phyloP scores from a whole-genome alignment of 2,113 vertebrate species.

The Peucedramus taeniatus region DNA sequence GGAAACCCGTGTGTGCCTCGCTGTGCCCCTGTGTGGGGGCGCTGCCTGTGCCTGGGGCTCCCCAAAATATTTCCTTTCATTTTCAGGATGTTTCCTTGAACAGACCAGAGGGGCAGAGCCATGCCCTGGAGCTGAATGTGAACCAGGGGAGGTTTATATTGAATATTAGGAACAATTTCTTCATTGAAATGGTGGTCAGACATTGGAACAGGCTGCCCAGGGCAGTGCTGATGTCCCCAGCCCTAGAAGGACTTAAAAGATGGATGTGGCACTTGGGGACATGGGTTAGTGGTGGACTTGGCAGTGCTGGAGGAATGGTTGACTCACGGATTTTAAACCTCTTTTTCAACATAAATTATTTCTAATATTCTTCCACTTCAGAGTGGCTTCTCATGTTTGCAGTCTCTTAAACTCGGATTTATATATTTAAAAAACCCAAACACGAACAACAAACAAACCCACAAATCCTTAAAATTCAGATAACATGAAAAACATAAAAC shows the following conservation, averaged over 20 bases:
- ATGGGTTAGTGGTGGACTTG: neutral
- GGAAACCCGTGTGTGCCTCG: fast-evolving
- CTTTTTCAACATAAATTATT: neutral
- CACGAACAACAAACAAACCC: neutral
- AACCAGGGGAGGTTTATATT: neutral
- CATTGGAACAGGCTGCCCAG: neutral
- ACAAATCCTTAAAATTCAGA: neutral
- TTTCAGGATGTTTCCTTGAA: neutral
- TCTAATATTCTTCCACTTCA: neutral
- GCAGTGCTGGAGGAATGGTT: neutral
- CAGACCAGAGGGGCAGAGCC: fast-evolving
- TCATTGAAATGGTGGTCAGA: neutral
- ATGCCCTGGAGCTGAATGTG: fast-evolving
- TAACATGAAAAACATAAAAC: neutral
- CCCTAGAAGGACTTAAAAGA: neutral
- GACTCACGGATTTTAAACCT: neutral
- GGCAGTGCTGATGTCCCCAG: neutral
- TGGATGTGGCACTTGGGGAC: neutral
- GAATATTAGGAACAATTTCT: neutral
- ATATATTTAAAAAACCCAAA: neutral
- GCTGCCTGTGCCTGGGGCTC: neutral
- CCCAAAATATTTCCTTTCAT: neutral
- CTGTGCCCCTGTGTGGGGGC: neutral
- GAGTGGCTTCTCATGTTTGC: neutral
- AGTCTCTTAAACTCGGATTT: neutral